Base-by-base conservation (phyloP, 2,797 vertebrate genomes). In the Cottoperca gobio region DNA sequence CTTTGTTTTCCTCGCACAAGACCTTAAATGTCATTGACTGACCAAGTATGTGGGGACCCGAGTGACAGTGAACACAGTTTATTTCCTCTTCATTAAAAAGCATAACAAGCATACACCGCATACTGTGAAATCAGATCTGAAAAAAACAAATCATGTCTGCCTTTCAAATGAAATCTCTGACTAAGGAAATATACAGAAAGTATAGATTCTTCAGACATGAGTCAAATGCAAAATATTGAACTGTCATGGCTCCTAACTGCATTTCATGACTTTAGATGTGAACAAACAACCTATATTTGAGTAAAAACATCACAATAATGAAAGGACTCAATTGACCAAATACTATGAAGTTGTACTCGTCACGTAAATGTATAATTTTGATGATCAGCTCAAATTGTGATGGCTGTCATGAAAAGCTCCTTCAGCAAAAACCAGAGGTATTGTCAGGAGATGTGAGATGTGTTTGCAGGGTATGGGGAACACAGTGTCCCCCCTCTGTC, bases 391-490 rank as follows among this genome's bases (percentile, higher is more conserved):
- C 31, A 70, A 42, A n/a, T 14, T 21, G 9, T 55, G 35, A 59
- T 9, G 13, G n/a, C 39, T n/a, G 13, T 61, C 16, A 14, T 31
- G 14, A 31, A 48, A 66, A 57, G 55, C 70, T 73, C 37, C 39
- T 67, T 55, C 55, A 70, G 53, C 55, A 23, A 6, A n/a, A 65
- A 55, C 48, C 16, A 23, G 26, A 57, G 16, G 21, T 6, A 1
- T 53, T 17, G 62, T 87, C 81, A 87, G 64, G 68, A 83, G 61
- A 45, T 65, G 75, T 92, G 88, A 2, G 65, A 58, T 19, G 46
- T 23, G 55, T 87, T 60, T 28, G 86, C 72, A 11, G 84, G 65
- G 48, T 95, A 95, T 0, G 94, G 93, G 50, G 93, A 95, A 66
- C 66, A 81, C 64, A 90, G 75, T 19, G 67, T 73, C 68, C 84